Evolutionary conservation across 2,888 invertebrate genomes (phyloP).

Genomic region (Cheilosia pagana): DNA sequence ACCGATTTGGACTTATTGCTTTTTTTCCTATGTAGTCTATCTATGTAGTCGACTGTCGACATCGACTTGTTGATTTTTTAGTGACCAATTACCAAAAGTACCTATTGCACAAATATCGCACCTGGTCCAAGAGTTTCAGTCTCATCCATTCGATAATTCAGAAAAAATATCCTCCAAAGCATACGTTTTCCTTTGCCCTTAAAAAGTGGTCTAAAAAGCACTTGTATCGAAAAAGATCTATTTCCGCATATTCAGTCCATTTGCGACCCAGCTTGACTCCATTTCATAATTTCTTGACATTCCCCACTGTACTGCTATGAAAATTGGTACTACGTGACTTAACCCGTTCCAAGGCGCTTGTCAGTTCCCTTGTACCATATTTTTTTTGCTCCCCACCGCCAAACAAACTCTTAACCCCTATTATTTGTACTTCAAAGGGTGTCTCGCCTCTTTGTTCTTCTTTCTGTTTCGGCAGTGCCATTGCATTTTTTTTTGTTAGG

Average conservation of each 20-base stretch:
- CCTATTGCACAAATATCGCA: too few species aligned
- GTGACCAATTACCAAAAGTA: too few species aligned
- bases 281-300: slow-evolving; percentile 37
- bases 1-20: too few species aligned
- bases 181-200: too few species aligned
- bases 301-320: slow-evolving; percentile 41
- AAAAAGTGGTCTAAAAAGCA: not conserved
- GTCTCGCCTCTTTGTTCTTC: slow-evolving; percentile 73
- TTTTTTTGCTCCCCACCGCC: slow-evolving; percentile 7
- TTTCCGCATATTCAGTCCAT: slow-evolving; percentile 15
- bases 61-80: too few species aligned
- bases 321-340: slow-evolving; percentile 71
- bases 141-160: too few species aligned
- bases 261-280: slow-evolving; percentile 25
- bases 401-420: slow-evolving; percentile 67
- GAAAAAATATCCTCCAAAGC: too few species aligned
- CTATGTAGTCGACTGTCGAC: too few species aligned
- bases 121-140: too few species aligned
- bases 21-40: too few species aligned
- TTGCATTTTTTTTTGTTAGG: slow-evolving; percentile 55
- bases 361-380: not conserved
- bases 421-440: slow-evolving; percentile 74
- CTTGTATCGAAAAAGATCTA: slow-evolving; percentile 48
- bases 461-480: slow-evolving; percentile 60
- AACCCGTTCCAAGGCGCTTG: slow-evolving; percentile 52